phyloP scores from a whole-genome alignment of 1,140 invertebrate species.

The Dysdera silvatica region DNA sequence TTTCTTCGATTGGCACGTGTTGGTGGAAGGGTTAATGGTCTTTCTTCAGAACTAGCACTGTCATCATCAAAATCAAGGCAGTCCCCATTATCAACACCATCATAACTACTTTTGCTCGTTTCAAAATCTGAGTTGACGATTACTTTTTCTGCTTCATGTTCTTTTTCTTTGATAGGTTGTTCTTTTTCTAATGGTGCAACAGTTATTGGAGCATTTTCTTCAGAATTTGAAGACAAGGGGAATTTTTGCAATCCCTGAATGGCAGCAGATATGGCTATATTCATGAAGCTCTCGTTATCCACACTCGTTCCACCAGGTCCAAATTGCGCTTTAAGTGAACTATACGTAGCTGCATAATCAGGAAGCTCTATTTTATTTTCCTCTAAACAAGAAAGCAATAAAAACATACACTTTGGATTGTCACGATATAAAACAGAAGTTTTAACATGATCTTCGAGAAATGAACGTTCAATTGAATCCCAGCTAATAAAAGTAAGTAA shows the following conservation, averaged over 20 bases:
- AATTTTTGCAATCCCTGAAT: constrained; percentile 40
- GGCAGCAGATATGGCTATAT: constrained; percentile 44
- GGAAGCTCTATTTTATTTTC: constrained; percentile 51
- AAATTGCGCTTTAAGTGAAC: constrained; percentile 48
- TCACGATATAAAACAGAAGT: constrained; percentile 47
- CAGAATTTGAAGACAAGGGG: constrained; percentile 1
- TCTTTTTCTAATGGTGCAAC: constrained; percentile 26
- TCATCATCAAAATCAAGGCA: constrained; percentile 18
- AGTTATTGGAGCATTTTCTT: constrained; percentile 25
- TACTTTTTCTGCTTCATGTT: constrained; percentile 2
- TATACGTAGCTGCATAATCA: constrained; percentile 49
- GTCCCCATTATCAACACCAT: neutral
- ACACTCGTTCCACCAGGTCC: constrained; percentile 36
- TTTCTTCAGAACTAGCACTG: constrained; percentile 13
- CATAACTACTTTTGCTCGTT: constrained; percentile 22
- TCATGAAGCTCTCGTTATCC: constrained; percentile 42
- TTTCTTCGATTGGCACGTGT: neutral
- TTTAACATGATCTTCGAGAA: constrained; percentile 49
- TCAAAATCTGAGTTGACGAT: constrained; percentile 8
- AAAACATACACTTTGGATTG: constrained; percentile 50
- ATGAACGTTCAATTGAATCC: constrained; percentile 43
- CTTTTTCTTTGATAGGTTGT: constrained; percentile 17
- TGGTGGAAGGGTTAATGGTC: neutral
- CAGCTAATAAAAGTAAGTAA: constrained; percentile 50
- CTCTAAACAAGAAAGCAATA: constrained; percentile 52